A percentile compares a stretch with the other conserved stretches of the same genome.
These are phyloP conservation scores for Microvelia longipes DNA, from an alignment of 1,140 invertebrate genomes.

Conservation along the genomic window DNA sequence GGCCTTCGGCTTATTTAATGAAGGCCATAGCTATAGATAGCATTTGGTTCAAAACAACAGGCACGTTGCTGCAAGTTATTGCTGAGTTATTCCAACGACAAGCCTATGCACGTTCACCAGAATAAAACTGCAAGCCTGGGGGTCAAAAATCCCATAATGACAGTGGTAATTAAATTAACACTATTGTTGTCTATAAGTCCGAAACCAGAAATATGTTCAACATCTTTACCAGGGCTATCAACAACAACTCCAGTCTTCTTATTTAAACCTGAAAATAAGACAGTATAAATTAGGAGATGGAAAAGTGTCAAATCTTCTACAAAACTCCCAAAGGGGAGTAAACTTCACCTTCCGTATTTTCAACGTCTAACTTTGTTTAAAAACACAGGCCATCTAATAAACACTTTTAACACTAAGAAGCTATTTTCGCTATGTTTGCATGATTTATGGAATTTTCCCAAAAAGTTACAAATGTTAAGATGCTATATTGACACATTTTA, in stretches of 20 bases:
- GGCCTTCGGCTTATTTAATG: too few species aligned
- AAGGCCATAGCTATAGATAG: too few species aligned
- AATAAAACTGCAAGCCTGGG: slow-evolving; percentile 51
- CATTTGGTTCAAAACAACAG: too few species aligned
- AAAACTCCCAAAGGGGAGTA: background rate
- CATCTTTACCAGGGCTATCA: slow-evolving; percentile 48
- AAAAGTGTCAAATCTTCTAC: background rate
- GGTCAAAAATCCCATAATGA: slow-evolving; percentile 54
- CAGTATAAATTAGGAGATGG: slow-evolving; percentile 15
- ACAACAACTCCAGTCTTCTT: slow-evolving; percentile 50
- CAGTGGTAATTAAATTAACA: slow-evolving; percentile 70
- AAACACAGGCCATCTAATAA: too few species aligned
- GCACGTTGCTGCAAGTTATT: too few species aligned
- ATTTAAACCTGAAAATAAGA: slow-evolving; percentile 48
- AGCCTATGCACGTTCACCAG: slow-evolving; percentile 43
- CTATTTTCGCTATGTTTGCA: too few species aligned
- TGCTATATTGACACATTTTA: too few species aligned
- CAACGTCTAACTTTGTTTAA: too few species aligned
- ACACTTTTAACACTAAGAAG: too few species aligned
- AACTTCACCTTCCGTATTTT: background rate
- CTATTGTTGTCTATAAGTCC: slow-evolving; percentile 76
- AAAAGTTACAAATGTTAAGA: too few species aligned
- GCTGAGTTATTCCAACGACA: too few species aligned
- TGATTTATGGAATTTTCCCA: too few species aligned
- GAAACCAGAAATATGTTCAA: slow-evolving; percentile 60